phyloP scores from a whole-genome alignment of 1,140 invertebrate species.

The Zaprionus ghesquierei region DNA sequence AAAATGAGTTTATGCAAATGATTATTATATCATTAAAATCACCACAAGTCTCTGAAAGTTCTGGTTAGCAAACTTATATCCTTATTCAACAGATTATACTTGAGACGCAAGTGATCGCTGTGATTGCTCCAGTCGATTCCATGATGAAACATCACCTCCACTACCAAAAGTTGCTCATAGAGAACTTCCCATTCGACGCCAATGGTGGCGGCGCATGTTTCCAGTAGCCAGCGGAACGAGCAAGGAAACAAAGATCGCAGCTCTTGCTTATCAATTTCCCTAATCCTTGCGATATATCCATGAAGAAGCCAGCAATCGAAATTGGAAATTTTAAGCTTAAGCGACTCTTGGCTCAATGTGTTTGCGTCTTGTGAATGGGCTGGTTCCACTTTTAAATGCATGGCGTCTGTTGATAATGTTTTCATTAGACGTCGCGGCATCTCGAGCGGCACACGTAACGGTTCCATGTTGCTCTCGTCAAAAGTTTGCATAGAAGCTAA shows the following conservation, averaged over 20 bases:
- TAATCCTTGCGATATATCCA: slow-evolving; percentile 28
- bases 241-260: slow-evolving; percentile 82
- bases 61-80: slow-evolving; percentile 52
- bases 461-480: slow-evolving; percentile 52
- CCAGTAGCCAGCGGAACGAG: slow-evolving; percentile 84
- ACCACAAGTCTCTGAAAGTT: slow-evolving; percentile 60
- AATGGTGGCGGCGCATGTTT: slow-evolving; percentile 83
- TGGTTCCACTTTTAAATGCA: neutral
- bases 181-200: slow-evolving; percentile 82
- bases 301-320: slow-evolving; percentile 80
- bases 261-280: slow-evolving; percentile 52
- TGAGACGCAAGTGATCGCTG: slow-evolving; percentile 44
- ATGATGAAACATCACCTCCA: slow-evolving; percentile 77
- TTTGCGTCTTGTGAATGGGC: neutral
- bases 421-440: slow-evolving; percentile 46
- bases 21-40: neutral
- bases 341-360: too few species aligned
- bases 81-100: slow-evolving; percentile 48
- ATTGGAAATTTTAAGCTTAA: slow-evolving; percentile 59
- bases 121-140: slow-evolving; percentile 59
- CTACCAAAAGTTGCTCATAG: slow-evolving; percentile 82
- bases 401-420: neutral
- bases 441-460: slow-evolving; percentile 40
- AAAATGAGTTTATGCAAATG: neutral
- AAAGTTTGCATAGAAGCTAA: slow-evolving; percentile 52